Evolutionary conservation across 2,888 invertebrate genomes (phyloP), one percentile per base, ranked within the genome.

Genomic region (Epistrophe eligans): DNA sequence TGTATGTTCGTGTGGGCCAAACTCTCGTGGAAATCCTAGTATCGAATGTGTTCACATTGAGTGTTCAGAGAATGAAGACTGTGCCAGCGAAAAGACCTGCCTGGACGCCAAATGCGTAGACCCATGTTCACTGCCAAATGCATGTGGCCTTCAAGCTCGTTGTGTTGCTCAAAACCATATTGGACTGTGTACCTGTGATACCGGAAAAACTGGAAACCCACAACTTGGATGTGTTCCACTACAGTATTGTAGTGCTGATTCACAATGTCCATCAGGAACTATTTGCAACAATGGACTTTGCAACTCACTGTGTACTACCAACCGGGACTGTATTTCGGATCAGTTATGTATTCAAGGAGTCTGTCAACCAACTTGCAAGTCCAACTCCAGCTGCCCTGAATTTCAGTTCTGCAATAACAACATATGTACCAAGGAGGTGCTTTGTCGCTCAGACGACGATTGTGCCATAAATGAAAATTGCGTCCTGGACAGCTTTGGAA

Each of bases 181-280:
- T 64, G 97, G 97, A 0, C 94, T 96, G 48, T 98, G 98, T 91
- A 94, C 95, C n/a, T 98, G 98, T 91, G 94, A 95, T 89, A 94
- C 97, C 32, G 98, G 98, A 58, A 96, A 95, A 88, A 97, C 97
- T 0, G 98, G 98, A 35, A 97, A 98, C 93, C 97, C 98, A 13
- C 95, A 96, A 83, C 94, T 97, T 84, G 98, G 98, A 15, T 98
- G 98, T 91, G 95, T 96, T 35, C 94, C 96, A 2, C 94, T 98
- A 70, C 97, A 97, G 90, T 97, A 97, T 90, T 98, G 98, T 90
- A 95, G 95, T 64, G 94, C 94, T 76, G 97, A 98, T 89, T 94
- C 94, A 52, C 97, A 97, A 91, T 98, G 98, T 91, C 95, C 97
- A 0, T 95, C 97, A 3, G 97, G 97, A 72, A 96, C 97, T 13